Evolutionary conservation across 2,797 vertebrate genomes (phyloP).

Genomic region (Nyctalus aviator): DNA sequence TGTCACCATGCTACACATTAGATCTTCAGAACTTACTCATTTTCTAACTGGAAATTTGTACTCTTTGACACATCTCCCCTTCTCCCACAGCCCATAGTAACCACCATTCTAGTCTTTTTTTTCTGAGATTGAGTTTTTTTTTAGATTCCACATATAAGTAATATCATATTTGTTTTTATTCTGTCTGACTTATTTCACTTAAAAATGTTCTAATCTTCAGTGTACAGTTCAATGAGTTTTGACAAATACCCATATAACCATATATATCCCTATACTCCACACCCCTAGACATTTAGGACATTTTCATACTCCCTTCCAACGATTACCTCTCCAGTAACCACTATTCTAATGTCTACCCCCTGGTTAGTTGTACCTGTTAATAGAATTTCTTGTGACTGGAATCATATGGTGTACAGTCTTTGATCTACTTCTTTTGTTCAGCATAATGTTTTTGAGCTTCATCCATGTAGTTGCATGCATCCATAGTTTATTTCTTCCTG

Average conservation of each 20-base stretch:
- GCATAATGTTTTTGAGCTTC: background rate
- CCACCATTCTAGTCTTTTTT: background rate
- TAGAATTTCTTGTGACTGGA: background rate
- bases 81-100: background rate
- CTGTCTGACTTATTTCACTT: background rate
- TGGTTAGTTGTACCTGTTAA: background rate
- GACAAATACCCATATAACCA: background rate
- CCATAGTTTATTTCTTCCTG: background rate
- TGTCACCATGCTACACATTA: background rate
- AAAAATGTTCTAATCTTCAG: background rate
- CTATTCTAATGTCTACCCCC: background rate
- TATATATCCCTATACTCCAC: background rate
- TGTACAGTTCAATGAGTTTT: background rate
- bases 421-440: background rate
- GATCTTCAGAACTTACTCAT: background rate
- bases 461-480: background rate
- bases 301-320: background rate
- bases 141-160: background rate
- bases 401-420: background rate
- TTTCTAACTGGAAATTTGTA: background rate
- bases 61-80: background rate
- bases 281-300: background rate
- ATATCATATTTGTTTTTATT: background rate
- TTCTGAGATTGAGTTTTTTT: background rate
- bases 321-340: background rate